A percentile compares a stretch with the other conserved stretches of the same genome.
phyloP scores from a whole-genome alignment of 2,113 vertebrate species.

The Odobenus rosmarus region DNA sequence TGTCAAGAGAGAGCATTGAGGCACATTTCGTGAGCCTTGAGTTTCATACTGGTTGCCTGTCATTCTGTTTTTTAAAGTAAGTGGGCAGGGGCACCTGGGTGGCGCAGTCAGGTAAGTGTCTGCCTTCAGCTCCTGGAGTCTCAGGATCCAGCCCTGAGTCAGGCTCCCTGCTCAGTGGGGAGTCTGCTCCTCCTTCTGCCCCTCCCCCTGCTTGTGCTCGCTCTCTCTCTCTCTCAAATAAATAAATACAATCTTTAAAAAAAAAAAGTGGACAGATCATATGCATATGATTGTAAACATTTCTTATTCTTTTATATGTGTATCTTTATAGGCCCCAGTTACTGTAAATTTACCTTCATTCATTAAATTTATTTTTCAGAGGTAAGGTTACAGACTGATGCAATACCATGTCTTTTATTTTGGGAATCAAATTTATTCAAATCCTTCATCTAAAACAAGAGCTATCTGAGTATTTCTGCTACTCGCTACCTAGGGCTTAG shows the following conservation, averaged over 20 bases:
- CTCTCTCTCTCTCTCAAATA: background rate
- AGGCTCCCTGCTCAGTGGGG: no score
- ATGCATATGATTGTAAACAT: background rate
- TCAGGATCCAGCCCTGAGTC: no score
- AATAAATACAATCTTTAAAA: background rate
- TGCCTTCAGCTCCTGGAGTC: no score
- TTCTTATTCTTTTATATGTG: background rate
- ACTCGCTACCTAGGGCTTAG: background rate
- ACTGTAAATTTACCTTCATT: background rate
- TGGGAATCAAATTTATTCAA: slow-evolving; percentile 10
- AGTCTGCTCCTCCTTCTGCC: no score
- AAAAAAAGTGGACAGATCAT: background rate
- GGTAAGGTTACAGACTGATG: background rate
- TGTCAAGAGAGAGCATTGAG: background rate
- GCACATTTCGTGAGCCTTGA: background rate
- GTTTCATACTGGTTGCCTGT: background rate
- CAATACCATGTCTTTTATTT: background rate
- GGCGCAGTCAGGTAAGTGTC: no score
- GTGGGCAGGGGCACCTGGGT: background rate
- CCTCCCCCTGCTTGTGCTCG: no score
- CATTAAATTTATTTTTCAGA: background rate
- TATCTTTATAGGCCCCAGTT: background rate
- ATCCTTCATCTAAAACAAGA: background rate
- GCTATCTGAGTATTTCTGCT: background rate
- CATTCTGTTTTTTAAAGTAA: background rate